A percentile compares a stretch with the other conserved stretches of the same genome.
Conservation (phyloP, 2,113 vertebrate genomes). For the Pandion haliaetus region DNA sequence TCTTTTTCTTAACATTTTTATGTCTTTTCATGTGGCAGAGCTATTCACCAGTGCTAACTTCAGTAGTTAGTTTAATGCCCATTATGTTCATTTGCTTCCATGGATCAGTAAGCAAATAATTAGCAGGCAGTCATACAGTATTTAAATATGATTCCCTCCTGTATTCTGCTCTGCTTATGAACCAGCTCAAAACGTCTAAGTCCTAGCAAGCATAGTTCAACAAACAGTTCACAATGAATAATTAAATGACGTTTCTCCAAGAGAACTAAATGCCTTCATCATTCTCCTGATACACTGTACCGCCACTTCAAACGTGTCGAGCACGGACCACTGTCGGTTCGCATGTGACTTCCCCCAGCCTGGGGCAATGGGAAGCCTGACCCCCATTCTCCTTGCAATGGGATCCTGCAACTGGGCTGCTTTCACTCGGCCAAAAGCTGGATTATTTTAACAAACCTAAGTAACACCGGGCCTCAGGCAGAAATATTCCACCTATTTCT, state of each 20-base stretch:
- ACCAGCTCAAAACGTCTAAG: background rate
- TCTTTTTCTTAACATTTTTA: background rate
- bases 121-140: background rate
- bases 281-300: background rate
- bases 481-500: background rate
- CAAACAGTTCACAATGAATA: background rate
- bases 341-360: background rate
- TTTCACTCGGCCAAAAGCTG: background rate
- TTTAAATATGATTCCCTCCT: background rate
- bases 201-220: background rate
- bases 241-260: background rate
- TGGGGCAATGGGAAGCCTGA: background rate
- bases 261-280: background rate
- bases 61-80: background rate
- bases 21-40: background rate
- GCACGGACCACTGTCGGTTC: fast-evolving
- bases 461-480: background rate
- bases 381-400: background rate
- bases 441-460: background rate
- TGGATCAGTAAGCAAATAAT: background rate
- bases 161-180: background rate
- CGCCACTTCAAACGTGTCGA: background rate
- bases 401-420: background rate
- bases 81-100: background rate
- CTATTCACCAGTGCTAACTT: background rate